Conservation (phyloP, 1,140 invertebrate species). For the Pachyrhynchus sulphureomaculatus region DNA sequence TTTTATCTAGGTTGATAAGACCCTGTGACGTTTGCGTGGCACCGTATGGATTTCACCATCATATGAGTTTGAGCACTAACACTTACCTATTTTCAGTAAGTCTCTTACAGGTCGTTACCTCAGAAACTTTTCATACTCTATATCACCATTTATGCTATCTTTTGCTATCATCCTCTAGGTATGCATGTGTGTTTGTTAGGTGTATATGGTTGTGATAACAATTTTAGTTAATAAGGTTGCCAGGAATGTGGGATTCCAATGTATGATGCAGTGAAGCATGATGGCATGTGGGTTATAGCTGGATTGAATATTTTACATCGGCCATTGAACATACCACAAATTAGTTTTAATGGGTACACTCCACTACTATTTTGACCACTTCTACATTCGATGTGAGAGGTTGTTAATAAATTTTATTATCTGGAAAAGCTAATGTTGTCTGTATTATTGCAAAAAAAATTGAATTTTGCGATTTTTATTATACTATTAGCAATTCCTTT, state of each 20-base stretch:
- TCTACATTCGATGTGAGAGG: too few species aligned
- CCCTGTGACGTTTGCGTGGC: conserved; percentile 65
- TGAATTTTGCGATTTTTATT: too few species aligned
- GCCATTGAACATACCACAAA: too few species aligned
- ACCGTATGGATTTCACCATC: conserved; percentile 72
- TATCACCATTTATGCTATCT: conserved; percentile 1
- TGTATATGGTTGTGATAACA: background rate
- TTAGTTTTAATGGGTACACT: too few species aligned
- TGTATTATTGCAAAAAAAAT: too few species aligned
- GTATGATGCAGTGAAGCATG: background rate
- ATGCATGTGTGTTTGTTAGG: conserved; percentile 2
- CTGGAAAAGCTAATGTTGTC: too few species aligned
- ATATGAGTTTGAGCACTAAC: conserved; percentile 67
- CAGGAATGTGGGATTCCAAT: background rate
- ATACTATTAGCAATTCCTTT: too few species aligned
- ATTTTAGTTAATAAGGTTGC: background rate
- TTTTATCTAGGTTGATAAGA: conserved; percentile 53
- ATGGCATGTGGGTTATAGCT: background rate
- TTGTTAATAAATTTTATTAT: too few species aligned
- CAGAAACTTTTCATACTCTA: background rate
- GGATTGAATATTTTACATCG: background rate
- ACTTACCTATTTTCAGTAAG: conserved; percentile 60
- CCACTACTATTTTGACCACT: too few species aligned
- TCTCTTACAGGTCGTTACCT: conserved; percentile 12
- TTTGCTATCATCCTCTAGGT: background rate